Percentiles rank a stretch among this genome's conserved stretches.
Conservation (phyloP, 2,113 vertebrate genomes). For the Nothoprocta pentlandii region DNA sequence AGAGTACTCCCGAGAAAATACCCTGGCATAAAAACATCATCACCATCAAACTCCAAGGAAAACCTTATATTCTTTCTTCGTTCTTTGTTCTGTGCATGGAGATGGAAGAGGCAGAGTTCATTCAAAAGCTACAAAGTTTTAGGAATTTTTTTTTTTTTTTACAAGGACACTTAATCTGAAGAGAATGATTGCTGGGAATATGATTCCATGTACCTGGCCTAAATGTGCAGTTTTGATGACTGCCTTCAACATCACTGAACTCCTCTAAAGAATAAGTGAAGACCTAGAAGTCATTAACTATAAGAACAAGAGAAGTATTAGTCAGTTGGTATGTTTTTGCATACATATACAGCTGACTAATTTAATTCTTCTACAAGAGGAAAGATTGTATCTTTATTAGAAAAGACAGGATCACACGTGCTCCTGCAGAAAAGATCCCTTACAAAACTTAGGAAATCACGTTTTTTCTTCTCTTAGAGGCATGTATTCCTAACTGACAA, state of each 20-base stretch:
- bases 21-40: too few species aligned
- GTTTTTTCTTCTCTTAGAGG: background rate
- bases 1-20: too few species aligned
- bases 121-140: background rate
- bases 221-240: fast-evolving
- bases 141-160: background rate
- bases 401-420: fast-evolving
- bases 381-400: background rate
- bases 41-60: too few species aligned
- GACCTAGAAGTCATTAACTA: background rate
- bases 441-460: background rate
- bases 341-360: background rate
- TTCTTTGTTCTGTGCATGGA: background rate
- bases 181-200: background rate
- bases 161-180: background rate
- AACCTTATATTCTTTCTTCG: too few species aligned
- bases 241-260: background rate
- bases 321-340: background rate
- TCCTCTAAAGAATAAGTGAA: background rate
- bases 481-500: background rate
- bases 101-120: fast-evolving
- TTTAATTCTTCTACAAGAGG: background rate
- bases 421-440: background rate
- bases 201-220: background rate
- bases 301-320: background rate